These are phyloP conservation scores for Arctia plantaginis DNA, from an alignment of 2,888 invertebrate species.

Conservation along the genomic window DNA sequence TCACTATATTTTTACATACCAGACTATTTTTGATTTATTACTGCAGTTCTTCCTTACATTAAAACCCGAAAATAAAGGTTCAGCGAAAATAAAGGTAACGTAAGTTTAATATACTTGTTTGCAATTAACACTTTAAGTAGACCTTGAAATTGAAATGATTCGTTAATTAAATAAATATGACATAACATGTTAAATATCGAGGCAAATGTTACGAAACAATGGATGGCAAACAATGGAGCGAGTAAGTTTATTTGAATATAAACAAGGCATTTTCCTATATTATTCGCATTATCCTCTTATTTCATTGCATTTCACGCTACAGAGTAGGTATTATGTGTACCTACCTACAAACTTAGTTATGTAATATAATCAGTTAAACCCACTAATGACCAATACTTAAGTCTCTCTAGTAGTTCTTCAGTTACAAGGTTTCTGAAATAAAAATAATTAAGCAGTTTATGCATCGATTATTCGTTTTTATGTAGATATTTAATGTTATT, in stretches of 20 bases:
- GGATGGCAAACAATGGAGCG: no score
- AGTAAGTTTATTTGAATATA: no score
- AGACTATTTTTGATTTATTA: neutral
- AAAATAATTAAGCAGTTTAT: slow-evolving; percentile 1
- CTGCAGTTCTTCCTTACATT: neutral
- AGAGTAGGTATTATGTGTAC: neutral
- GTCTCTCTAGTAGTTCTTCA: neutral
- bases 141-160: neutral
- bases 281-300: no score
- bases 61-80: neutral
- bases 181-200: no score
- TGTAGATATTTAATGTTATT: neutral
- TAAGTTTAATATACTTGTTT: neutral
- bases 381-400: slow-evolving; percentile 9
- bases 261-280: no score
- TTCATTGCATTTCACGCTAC: neutral
- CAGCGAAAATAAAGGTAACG: no score
- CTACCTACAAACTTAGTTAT: neutral
- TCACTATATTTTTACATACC: no score
- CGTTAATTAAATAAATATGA: neutral
- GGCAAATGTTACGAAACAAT: no score
- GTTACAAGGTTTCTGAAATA: slow-evolving; percentile 13
- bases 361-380: neutral
- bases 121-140: neutral
- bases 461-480: neutral